These are phyloP conservation scores for Hypselothyrea guttata DNA, from an alignment of 2,888 invertebrate species.

Conservation along the genomic window DNA sequence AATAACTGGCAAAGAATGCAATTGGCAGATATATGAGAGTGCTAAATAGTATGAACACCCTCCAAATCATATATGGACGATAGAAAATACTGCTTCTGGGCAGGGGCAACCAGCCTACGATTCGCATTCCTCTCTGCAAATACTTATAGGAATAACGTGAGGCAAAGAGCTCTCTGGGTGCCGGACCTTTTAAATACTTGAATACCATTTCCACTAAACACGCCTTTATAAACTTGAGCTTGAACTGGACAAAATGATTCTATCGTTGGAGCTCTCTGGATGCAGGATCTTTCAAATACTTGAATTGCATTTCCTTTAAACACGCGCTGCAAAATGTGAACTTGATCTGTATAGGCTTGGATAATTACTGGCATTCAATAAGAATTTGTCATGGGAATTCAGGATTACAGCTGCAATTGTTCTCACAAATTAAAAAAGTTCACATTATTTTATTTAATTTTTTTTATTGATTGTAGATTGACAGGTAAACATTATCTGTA, in stretches of 20 bases:
- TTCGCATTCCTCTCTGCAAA: conserved; percentile 30
- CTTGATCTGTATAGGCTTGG: no score
- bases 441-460: no score
- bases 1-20: conserved; percentile 32
- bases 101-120: conserved; percentile 34
- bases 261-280: background rate
- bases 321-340: no score
- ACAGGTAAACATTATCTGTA: no score
- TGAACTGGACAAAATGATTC: background rate
- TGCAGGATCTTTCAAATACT: no score
- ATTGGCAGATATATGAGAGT: conserved; percentile 33
- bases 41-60: background rate
- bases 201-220: conserved; percentile 35
- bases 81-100: background rate
- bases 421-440: no score
- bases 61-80: conserved; percentile 9
- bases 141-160: conserved; percentile 40
- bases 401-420: no score
- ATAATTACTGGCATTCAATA: no score
- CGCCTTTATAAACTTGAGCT: no score
- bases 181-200: conserved; percentile 21
- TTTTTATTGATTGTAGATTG: no score
- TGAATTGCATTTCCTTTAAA: no score
- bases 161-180: background rate
- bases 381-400: no score